Conservation (phyloP, 1,140 invertebrate genomes). For the Microplitis mediator region DNA sequence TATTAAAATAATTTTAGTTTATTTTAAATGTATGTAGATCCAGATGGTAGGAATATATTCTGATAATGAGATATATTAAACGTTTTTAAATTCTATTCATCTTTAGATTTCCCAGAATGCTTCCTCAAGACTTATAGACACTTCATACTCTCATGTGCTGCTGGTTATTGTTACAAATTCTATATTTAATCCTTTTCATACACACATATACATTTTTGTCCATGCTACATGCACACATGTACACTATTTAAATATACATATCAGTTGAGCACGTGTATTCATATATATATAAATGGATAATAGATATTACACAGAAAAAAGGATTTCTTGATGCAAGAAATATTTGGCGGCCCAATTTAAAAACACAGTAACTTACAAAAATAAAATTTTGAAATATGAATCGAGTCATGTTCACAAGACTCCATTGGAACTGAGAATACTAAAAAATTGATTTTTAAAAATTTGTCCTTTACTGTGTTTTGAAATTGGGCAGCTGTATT, state of each 20-base stretch:
- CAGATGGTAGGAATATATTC: background rate
- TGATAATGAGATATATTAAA: background rate
- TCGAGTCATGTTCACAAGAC: too few species aligned
- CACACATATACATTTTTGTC: background rate
- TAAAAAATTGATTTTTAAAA: too few species aligned
- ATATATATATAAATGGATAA: background rate
- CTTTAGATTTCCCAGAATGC: conserved; percentile 11
- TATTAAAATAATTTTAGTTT: too few species aligned
- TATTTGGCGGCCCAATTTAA: too few species aligned
- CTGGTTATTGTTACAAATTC: conserved; percentile 30
- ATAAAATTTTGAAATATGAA: too few species aligned
- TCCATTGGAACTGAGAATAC: too few species aligned
- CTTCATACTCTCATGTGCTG: conserved; percentile 4
- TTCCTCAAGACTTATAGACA: background rate
- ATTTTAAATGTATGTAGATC: too few species aligned
- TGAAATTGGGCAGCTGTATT: too few species aligned
- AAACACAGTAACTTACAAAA: too few species aligned
- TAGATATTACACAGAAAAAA: background rate
- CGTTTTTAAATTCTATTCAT: background rate
- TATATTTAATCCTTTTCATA: conserved; percentile 18
- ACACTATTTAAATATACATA: too few species aligned
- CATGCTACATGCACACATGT: background rate
- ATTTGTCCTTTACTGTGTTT: too few species aligned
- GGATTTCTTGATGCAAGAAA: too few species aligned
- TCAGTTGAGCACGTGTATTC: background rate